These are phyloP conservation scores for Agrochola macilenta DNA, from an alignment of 2,888 invertebrate genomes.

Conservation along the genomic window DNA sequence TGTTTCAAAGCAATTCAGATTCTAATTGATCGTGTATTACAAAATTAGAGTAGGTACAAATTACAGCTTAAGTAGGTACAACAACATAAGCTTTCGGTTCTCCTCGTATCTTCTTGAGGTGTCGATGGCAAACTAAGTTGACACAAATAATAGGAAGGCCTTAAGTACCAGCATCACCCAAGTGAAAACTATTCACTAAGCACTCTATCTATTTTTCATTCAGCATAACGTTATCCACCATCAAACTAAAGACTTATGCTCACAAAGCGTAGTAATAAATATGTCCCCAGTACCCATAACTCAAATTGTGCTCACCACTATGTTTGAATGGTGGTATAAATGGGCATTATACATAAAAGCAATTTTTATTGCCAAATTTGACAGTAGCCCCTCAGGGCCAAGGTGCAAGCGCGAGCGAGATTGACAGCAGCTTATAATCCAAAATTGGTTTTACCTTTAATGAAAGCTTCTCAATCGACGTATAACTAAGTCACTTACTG, in stretches of 20 bases:
- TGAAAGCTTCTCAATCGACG: no score
- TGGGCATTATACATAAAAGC: slow-evolving; percentile 70
- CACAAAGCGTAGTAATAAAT: slow-evolving; percentile 56
- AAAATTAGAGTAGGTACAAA: no score
- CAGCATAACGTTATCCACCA: slow-evolving; percentile 17
- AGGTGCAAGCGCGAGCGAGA: slow-evolving; percentile 5
- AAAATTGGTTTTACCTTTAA: no score
- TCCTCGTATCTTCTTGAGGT: no score
- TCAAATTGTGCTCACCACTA: slow-evolving; percentile 62
- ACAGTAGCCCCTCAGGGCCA: slow-evolving; percentile 26
- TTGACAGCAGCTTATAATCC: no score
- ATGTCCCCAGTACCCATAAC: slow-evolving; percentile 49
- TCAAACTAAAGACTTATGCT: slow-evolving; percentile 19
- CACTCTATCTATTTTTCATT: neutral
- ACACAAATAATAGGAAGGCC: neutral
- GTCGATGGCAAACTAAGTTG: no score
- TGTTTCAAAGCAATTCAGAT: no score
- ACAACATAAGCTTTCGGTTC: neutral
- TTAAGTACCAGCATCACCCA: neutral
- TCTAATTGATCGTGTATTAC: no score
- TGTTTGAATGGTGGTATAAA: slow-evolving; percentile 68
- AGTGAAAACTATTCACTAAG: neutral
- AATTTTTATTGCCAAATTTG: slow-evolving; percentile 68
- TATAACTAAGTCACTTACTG: no score
- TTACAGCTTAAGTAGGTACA: no score